Base-by-base conservation (phyloP, 2,113 vertebrate species). In the Turdus rufiventris region DNA sequence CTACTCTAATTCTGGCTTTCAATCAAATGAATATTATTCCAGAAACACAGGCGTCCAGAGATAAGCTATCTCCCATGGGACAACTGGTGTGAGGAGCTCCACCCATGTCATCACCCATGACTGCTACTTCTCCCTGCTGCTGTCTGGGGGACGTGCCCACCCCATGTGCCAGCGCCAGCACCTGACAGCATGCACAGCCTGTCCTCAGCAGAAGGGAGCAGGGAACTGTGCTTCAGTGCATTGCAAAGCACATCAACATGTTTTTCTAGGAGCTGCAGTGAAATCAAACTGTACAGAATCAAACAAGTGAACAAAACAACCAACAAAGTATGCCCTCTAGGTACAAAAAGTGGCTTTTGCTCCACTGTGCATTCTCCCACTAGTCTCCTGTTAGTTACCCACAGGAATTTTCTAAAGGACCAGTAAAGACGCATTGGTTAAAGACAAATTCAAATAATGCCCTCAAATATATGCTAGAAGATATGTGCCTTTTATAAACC, bases 21-120 rank as follows among this genome's bases (percentile, higher is more conserved):
- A 76, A 93, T 97, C 97, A 98, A 95, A 97, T 88, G 85, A 36
- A 79, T 62, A 89, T 95, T 95, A 97, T 98, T 96, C 97, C 97
- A 97, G 96, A 94, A 95, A 96, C 93, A 88, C 75, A 78, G 89
- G 92, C 50, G 1, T 67, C 89, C 66, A 82, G 61, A 63, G 98
- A 98, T 98, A 98, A 97, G 95, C 94, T 98, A 98, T 98, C 98
- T 98, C 91, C 94, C 77, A 73, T 3, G 5, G 97, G 97, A 97
- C 98, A 98, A 97, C 45, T 26, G 26, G 80, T 61, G n/a, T 61
- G 58, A 85, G 51, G 82, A 83, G 78, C 79, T 87, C 75, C 93
- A 96, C 95, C 92, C 96, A 79, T 20, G 18, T 29, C 81, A 42
- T 75, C 21, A 7, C 18, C 43, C 12, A 6, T 1, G 16, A 25